Evolutionary conservation across 2,113 vertebrate genomes (phyloP), one percentile per base, ranked within the genome.

Genomic region (Todiramphus saurophagus): DNA sequence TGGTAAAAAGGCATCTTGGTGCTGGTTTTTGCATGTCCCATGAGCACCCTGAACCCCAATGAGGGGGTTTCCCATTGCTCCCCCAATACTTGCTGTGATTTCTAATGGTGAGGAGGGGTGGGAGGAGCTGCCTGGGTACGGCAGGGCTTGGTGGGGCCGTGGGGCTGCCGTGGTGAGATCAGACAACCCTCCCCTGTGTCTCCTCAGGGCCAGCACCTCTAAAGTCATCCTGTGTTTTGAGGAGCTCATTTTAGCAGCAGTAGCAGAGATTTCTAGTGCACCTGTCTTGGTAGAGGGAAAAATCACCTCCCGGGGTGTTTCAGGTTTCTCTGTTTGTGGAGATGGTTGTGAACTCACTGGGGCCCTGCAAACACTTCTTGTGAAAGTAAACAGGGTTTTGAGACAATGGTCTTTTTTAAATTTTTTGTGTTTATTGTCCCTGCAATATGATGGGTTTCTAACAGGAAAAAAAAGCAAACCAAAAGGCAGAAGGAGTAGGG

Each of bases 11-110:
- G 2, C 1, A 1, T 1, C 28, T 64, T 68, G 15, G 28, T 7
- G 23, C 37, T 82, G 41, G 1, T 5, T 17, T 50, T 55, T 12
- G 3, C 4, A 0, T 7, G 4, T 41, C 16, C 31, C 0, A 0
- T 20, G 5, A 43, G 9, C n/a, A 35, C 11, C 14, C 3, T 0
- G 0, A 2, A 11, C 21, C 8, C 23, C 23, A 6, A 2, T 3
- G 14, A 1, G 5, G 14, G 13, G 24, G 6, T 13, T 67, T 64
- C 60, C 51, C 35, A 3, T 18, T 21, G 20, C 6, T 50, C 23
- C 53, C 43, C 16, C 21, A 9, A 5, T 14, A 28, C 11, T 25
- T 43, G 31, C 8, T 31, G 2, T 35, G 11, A 20, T 92, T 73
- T 73, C 33, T 20, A 10, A 4, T 1, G 28, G 37, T 8, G 41